Evolutionary conservation across 2,888 invertebrate species (phyloP).

Genomic region (Ectemnius cavifrons): DNA sequence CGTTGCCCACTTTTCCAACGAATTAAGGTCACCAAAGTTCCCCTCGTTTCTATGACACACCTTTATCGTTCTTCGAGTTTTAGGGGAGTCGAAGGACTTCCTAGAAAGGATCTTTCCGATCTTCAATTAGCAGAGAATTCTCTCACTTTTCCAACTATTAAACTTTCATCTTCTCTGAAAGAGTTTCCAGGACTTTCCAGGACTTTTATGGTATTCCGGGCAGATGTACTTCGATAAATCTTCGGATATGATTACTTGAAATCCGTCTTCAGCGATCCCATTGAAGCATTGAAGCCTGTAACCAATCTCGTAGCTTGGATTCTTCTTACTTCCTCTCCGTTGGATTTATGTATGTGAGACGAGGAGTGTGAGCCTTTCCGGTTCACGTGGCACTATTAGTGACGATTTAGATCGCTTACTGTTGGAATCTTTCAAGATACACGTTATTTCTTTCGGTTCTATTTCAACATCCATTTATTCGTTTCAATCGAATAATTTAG

Average conservation of each 20-base stretch:
- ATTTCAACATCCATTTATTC: no score
- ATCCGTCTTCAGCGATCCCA: not conserved
- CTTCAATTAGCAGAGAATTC: no score
- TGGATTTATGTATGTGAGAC: not conserved
- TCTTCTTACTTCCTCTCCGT: not conserved
- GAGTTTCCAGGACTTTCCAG: no score
- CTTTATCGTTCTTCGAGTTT: not conserved
- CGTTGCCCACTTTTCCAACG: slow-evolving; percentile 14
- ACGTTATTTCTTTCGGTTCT: no score
- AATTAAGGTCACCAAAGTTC: slow-evolving; percentile 26
- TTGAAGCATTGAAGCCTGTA: not conserved
- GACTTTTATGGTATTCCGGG: no score
- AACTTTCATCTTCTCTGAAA: no score
- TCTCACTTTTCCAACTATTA: no score
- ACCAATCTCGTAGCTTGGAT: not conserved
- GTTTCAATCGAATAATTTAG: no score
- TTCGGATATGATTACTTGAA: no score
- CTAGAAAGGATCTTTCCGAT: not conserved
- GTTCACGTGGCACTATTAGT: not conserved
- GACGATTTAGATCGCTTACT: not conserved
- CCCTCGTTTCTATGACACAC: not conserved
- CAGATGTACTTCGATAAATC: no score
- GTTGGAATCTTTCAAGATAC: no score
- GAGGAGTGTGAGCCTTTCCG: not conserved
- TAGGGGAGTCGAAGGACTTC: not conserved